Evolutionary conservation across 2,797 vertebrate species (phyloP).

Genomic region (Rhynchonycteris naso): DNA sequence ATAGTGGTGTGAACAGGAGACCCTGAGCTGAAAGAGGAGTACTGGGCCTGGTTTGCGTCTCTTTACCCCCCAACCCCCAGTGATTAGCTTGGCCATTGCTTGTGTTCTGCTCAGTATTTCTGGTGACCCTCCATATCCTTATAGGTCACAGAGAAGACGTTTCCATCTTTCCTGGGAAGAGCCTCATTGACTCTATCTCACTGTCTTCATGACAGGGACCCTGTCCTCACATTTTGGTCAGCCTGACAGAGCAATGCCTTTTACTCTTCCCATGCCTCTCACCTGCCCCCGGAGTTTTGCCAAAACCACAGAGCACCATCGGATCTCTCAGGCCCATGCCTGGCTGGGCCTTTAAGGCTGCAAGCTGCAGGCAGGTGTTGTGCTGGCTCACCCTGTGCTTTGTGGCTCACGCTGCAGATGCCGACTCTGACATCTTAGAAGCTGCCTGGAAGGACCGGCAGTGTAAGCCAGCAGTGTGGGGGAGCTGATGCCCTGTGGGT

Average conservation of each 20-base stretch:
- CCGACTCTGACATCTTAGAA: neutral
- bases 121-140: neutral
- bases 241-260: neutral
- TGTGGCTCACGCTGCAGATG: neutral
- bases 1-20: neutral
- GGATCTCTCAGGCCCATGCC: neutral
- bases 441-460: neutral
- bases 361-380: neutral
- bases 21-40: neutral
- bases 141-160: neutral
- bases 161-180: neutral
- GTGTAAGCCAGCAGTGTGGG: neutral
- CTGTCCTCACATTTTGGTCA: neutral
- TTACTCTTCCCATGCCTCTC: neutral
- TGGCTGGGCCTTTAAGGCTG: neutral
- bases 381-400: neutral
- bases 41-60: neutral
- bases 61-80: neutral
- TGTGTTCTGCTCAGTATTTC: slow-evolving; percentile 3
- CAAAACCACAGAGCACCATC: neutral
- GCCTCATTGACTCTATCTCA: neutral
- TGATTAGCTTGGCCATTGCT: neutral
- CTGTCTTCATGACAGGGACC: neutral
- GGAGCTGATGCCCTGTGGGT: neutral
- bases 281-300: neutral